phyloP scores from a whole-genome alignment of 2,888 invertebrate genomes.

The Lacanobia wlatinum region DNA sequence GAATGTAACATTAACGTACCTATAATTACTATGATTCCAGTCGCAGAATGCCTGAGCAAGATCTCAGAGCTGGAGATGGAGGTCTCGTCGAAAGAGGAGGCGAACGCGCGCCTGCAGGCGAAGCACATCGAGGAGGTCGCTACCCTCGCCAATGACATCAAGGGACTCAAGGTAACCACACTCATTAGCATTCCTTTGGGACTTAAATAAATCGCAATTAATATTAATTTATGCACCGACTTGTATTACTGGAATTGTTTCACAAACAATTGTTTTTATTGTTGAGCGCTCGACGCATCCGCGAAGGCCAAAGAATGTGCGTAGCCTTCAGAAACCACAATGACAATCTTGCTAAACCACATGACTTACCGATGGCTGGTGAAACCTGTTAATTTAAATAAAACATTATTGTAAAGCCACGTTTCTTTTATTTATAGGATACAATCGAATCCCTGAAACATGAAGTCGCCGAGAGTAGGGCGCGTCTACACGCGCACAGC shows the following conservation, averaged over 20 bases:
- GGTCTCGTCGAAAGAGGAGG: constrained; percentile 89
- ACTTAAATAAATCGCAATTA: constrained; percentile 41
- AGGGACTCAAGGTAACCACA: constrained; percentile 84
- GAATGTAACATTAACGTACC: constrained; percentile 15
- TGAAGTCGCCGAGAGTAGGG: constrained; percentile 87
- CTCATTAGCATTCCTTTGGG: constrained; percentile 39
- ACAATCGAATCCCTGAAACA: constrained; percentile 87
- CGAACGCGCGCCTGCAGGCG: constrained; percentile 87
- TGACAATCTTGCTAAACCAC: constrained; percentile 28
- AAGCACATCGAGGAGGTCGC: constrained; percentile 86
- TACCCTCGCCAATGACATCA: constrained; percentile 84
- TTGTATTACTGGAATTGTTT: constrained; percentile 34
- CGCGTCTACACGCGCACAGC: constrained; percentile 85
- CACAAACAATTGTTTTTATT: constrained; percentile 46
- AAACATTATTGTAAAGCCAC: constrained; percentile 2
- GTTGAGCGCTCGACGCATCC: constrained; percentile 3
- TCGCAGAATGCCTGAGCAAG: constrained; percentile 91
- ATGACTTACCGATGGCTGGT: background rate
- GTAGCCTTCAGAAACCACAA: constrained; percentile 25
- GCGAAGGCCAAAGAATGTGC: constrained; percentile 35
- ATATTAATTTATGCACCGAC: constrained; percentile 46
- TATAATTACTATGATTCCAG: constrained; percentile 72
- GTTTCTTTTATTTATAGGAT: constrained; percentile 74
- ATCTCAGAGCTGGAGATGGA: constrained; percentile 91
- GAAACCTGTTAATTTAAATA: constrained; percentile 18